Percentiles rank a stretch among this genome's conserved stretches.
phyloP scores from a whole-genome alignment of 2,888 invertebrate species.

The Eupithecia dodoneata region DNA sequence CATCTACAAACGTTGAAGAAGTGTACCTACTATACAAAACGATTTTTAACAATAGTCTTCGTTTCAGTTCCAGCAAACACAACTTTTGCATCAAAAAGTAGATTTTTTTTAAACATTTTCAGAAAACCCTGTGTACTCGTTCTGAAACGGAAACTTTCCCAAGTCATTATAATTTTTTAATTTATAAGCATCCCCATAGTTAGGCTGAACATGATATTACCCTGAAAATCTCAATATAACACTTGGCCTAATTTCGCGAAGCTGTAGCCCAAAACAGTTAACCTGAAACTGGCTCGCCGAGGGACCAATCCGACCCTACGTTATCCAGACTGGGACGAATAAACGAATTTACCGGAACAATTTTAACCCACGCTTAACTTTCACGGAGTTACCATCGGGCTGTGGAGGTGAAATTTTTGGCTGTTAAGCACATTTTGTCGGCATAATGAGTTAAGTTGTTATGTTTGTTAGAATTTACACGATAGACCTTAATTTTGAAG shows the following conservation, averaged over 20 bases:
- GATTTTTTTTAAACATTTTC: neutral
- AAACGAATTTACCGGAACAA: conserved; percentile 79
- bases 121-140: neutral
- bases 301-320: conserved; percentile 74
- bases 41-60: neutral
- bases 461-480: conserved; percentile 58
- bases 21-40: neutral
- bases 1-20: neutral
- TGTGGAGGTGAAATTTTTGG: conserved; percentile 60
- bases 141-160: neutral
- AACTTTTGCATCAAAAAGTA: neutral
- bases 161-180: conserved; percentile 2
- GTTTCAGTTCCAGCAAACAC: neutral
- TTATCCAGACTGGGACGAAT: conserved; percentile 63
- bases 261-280: conserved; percentile 64
- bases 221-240: conserved; percentile 53
- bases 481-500: conserved; percentile 39
- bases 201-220: conserved; percentile 36
- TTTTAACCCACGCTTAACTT: conserved; percentile 77
- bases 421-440: conserved; percentile 48
- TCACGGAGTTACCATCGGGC: conserved; percentile 50
- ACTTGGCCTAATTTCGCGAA: conserved; percentile 66
- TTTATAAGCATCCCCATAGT: conserved; percentile 9
- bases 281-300: conserved; percentile 68
- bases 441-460: conserved; percentile 62